Conservation (phyloP, 2,888 invertebrate genomes). For the Caenorhabditis panamensis region DNA sequence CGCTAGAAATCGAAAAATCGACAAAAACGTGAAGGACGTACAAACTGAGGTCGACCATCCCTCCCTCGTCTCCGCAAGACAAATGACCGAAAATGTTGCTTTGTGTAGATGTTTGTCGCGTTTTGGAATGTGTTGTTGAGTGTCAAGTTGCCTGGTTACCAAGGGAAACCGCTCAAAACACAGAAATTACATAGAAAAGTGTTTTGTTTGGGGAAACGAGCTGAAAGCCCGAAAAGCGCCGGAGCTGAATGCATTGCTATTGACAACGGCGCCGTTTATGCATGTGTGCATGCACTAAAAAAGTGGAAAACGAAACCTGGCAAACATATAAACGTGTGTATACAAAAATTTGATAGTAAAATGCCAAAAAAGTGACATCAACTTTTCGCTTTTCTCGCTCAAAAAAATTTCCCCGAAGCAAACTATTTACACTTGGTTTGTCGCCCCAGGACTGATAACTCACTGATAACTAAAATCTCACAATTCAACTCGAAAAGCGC, state of each 20-base stretch:
- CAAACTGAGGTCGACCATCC: constrained; percentile 15
- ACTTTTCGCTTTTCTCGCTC: too few species aligned
- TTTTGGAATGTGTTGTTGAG: not conserved
- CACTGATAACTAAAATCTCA: too few species aligned
- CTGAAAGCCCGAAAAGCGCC: too few species aligned
- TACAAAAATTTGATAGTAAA: constrained; percentile 18
- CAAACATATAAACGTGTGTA: not conserved
- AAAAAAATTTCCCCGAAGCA: not conserved
- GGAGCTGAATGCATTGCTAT: too few species aligned
- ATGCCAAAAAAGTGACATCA: constrained; percentile 21
- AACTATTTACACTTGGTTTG: not conserved
- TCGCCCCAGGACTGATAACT: not conserved
- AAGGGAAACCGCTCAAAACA: not conserved
- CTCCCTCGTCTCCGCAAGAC: not conserved
- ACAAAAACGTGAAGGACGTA: constrained; percentile 33
- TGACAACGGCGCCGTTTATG: too few species aligned
- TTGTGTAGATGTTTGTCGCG: constrained; percentile 12
- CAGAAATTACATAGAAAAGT: too few species aligned
- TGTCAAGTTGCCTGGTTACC: constrained; percentile 1
- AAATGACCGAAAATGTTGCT: too few species aligned
- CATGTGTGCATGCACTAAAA: too few species aligned
- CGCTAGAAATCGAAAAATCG: not conserved
- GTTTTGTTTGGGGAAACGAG: too few species aligned
- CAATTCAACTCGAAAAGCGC: too few species aligned
- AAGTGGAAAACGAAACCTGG: too few species aligned